Evolutionary conservation across 2,888 invertebrate genomes (phyloP).

Genomic region (Pyrrhia umbra): DNA sequence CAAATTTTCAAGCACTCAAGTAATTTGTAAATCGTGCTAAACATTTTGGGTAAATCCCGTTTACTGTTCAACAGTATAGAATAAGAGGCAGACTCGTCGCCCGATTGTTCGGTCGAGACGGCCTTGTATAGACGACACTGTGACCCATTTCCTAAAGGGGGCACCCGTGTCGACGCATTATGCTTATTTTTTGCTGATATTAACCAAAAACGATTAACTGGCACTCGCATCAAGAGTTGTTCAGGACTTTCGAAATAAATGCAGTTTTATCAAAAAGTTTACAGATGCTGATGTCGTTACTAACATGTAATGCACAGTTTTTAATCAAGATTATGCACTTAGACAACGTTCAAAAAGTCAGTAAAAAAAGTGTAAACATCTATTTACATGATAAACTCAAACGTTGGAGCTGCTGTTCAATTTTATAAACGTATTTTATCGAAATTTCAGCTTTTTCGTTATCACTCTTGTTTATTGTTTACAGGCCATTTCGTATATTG

Average conservation of each 20-base stretch:
- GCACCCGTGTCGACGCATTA: constrained; percentile 69
- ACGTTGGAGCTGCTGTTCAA: constrained; percentile 10
- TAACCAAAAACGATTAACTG: constrained; percentile 34
- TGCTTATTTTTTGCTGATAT: constrained; percentile 52
- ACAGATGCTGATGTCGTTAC: neutral
- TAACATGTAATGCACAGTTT: neutral
- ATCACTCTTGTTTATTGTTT: constrained; percentile 26
- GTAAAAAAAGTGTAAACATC: neutral
- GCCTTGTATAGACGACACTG: constrained; percentile 75
- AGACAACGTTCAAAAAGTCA: constrained; percentile 8
- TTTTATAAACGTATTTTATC: constrained; percentile 23
- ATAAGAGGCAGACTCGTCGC: constrained; percentile 64
- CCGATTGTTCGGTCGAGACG: constrained; percentile 69
- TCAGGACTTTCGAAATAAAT: neutral
- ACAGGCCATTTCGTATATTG: constrained; percentile 27
- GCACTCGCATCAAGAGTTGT: constrained; percentile 5
- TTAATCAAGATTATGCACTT: constrained; percentile 20
- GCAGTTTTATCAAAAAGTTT: constrained; percentile 19
- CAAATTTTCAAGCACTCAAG: constrained; percentile 60
- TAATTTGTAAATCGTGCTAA: constrained; percentile 62
- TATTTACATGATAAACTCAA: constrained; percentile 9
- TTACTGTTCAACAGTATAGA: constrained; percentile 43
- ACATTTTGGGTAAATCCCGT: constrained; percentile 57
- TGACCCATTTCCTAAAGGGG: constrained; percentile 83
- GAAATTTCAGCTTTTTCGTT: constrained; percentile 18